These are phyloP conservation scores for Cyprinodon variegatus DNA, from an alignment of 2,113 vertebrate species.

Conservation along the genomic window DNA sequence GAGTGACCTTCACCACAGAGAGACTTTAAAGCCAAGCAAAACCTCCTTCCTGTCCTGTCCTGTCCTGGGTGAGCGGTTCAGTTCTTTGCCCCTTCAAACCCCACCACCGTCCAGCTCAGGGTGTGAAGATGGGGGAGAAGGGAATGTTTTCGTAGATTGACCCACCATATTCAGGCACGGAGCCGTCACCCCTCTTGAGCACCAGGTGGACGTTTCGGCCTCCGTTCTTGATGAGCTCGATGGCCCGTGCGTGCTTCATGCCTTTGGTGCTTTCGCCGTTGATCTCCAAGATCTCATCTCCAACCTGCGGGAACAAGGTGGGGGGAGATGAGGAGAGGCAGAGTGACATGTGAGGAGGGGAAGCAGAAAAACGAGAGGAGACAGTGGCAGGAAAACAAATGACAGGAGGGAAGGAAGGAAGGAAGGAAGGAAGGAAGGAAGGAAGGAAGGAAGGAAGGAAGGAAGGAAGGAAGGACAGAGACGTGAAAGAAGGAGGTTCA, in stretches of 20 bases:
- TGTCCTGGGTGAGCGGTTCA: conserved; percentile 53
- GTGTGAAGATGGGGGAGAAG: conserved; percentile 98
- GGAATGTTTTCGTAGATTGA: conserved; percentile 99
- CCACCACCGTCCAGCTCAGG: conserved; percentile 84
- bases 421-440: conserved; percentile 24
- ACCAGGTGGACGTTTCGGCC: conserved; percentile 93
- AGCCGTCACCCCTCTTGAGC: conserved; percentile 98
- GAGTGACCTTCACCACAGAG: conserved; percentile 75
- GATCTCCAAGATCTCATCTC: conserved; percentile 98
- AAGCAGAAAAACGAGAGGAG: background rate
- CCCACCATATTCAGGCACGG: conserved; percentile 99
- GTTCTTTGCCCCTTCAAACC: conserved; percentile 45
- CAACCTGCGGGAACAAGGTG: conserved; percentile 79
- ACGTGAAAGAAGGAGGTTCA: conserved; percentile 26
- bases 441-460: conserved; percentile 10
- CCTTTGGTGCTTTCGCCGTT: conserved; percentile 99
- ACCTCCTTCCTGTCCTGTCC: conserved; percentile 32
- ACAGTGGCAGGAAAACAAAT: conserved; percentile 17
- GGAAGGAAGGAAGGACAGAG: conserved; percentile 26
- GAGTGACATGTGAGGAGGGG: no score
- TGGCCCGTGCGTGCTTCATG: conserved; percentile 98
- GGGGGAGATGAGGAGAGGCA: background rate
- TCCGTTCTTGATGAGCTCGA: conserved; percentile 99
- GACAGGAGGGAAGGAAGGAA: conserved; percentile 19
- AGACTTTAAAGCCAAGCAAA: conserved; percentile 79